These are phyloP conservation scores for Noctua fimbriata DNA, from an alignment of 2,888 invertebrate genomes.

Conservation along the genomic window DNA sequence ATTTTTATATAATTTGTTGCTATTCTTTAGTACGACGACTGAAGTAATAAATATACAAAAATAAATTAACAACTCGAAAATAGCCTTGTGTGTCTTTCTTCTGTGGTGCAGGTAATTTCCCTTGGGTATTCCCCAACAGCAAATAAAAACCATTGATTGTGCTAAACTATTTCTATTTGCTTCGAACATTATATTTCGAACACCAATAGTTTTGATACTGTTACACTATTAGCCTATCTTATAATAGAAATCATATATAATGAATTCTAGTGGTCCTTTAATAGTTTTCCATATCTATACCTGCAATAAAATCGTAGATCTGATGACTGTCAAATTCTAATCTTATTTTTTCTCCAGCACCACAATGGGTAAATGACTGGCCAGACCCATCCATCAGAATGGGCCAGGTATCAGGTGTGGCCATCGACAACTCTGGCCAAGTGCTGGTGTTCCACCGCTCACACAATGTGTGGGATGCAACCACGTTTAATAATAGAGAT, in stretches of 20 bases:
- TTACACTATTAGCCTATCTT: background rate
- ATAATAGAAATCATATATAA: background rate
- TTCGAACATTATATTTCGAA: background rate
- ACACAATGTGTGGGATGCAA: slow-evolving; percentile 91
- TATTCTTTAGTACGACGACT: background rate
- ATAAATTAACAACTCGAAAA: background rate
- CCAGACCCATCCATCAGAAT: slow-evolving; percentile 87
- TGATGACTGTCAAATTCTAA: background rate
- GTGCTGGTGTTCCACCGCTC: slow-evolving; percentile 96
- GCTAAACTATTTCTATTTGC: background rate
- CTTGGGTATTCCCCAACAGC: slow-evolving; percentile 29
- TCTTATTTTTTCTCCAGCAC: slow-evolving; percentile 78
- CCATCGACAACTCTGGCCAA: slow-evolving; percentile 93
- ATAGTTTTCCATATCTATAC: background rate
- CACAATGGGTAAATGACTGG: slow-evolving; percentile 90
- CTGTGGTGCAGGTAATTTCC: slow-evolving; percentile 26
- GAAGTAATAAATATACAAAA: background rate
- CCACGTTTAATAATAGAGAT: slow-evolving; percentile 91
- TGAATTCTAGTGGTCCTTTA: background rate
- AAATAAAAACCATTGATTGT: slow-evolving; percentile 24
- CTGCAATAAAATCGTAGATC: background rate
- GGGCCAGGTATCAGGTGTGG: slow-evolving; percentile 96
- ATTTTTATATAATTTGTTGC: slow-evolving; percentile 1
- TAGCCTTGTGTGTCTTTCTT: no score
- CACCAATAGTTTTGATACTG: background rate